phyloP scores from a whole-genome alignment of 2,888 invertebrate genomes.

The Dermolepida albohirtum region DNA sequence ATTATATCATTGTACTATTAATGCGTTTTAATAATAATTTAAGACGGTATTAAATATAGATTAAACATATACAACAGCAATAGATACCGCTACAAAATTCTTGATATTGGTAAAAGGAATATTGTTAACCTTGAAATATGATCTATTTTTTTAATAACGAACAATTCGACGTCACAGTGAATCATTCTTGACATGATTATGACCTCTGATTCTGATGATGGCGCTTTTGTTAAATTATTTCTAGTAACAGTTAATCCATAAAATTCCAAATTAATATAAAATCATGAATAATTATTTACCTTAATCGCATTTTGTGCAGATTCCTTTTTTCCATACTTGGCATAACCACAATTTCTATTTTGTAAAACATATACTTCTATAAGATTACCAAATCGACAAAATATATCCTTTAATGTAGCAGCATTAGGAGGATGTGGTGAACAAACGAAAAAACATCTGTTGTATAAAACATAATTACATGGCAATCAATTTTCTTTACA shows the following conservation, averaged over 20 bases:
- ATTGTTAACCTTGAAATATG: too few relatives aligned
- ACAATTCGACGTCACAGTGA: not conserved
- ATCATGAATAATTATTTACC: slow-evolving; percentile 60
- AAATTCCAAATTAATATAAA: not conserved
- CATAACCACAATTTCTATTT: slow-evolving; percentile 93
- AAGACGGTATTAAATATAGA: not conserved
- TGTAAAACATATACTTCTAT: slow-evolving; percentile 91
- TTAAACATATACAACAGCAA: not conserved
- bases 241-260: too few relatives aligned
- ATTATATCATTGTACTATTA: not conserved
- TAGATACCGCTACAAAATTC: too few relatives aligned
- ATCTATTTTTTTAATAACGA: too few relatives aligned
- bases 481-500: not conserved
- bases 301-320: slow-evolving; percentile 83
- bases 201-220: too few relatives aligned
- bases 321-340: slow-evolving; percentile 81
- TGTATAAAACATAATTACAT: slow-evolving; percentile 34
- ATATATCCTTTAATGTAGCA: slow-evolving; percentile 85
- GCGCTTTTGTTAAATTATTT: not conserved
- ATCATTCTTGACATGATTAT: not conserved
- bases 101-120: too few relatives aligned
- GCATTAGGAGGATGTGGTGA: slow-evolving; percentile 77
- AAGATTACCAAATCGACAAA: slow-evolving; percentile 90
- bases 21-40: not conserved
- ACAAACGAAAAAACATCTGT: slow-evolving; percentile 75